Evolutionary conservation across 2,113 vertebrate species (phyloP).

Genomic region (Marcusenius ussheri): DNA sequence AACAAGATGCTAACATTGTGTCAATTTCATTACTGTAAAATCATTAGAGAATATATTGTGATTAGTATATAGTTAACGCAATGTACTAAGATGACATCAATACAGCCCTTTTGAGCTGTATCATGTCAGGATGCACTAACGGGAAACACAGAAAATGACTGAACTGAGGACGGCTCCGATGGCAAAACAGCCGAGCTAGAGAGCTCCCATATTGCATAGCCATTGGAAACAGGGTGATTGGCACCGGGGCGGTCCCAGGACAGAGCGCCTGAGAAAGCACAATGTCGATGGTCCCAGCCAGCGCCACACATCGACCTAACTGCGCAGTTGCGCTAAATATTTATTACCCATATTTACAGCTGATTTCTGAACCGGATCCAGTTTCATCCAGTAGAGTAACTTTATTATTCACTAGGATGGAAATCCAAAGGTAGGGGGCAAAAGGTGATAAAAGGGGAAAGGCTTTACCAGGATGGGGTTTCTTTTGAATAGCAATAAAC

Average conservation of each 20-base stretch:
- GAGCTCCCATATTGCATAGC: background rate
- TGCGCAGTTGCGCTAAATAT: constrained; percentile 32
- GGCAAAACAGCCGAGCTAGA: background rate
- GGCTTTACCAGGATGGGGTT: background rate
- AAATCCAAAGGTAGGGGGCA: background rate
- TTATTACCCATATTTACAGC: constrained; percentile 26
- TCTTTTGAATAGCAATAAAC: background rate
- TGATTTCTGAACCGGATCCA: constrained; percentile 32
- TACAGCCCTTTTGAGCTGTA: background rate
- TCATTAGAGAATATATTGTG: background rate
- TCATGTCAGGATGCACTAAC: background rate
- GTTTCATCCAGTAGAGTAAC: constrained; percentile 28
- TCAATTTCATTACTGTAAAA: background rate
- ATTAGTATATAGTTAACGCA: background rate
- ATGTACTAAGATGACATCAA: background rate
- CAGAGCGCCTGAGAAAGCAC: background rate
- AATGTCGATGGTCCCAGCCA: background rate
- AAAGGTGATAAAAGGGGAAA: background rate
- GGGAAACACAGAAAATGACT: background rate
- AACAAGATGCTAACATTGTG: background rate
- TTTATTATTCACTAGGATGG: background rate
- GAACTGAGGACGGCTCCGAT: background rate
- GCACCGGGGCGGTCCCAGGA: background rate
- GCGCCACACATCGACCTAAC: constrained; percentile 2
- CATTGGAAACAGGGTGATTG: background rate